These are phyloP conservation scores for Epizoanthus fatuus DNA, from an alignment of 92 coral and sea anemone genomes.

Conservation along the genomic window DNA sequence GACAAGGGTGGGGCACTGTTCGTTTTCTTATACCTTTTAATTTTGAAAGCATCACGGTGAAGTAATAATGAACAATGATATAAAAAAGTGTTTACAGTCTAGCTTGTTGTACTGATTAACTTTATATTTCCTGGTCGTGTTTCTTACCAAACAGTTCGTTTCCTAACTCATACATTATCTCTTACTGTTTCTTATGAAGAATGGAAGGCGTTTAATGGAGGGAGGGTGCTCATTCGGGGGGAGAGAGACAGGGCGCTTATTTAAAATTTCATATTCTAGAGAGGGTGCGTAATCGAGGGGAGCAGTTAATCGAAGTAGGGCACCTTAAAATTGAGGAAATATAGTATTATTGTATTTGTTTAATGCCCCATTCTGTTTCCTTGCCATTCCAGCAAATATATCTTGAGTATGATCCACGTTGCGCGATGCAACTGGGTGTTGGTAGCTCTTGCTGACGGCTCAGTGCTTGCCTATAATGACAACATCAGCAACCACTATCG, in stretches of 20 bases:
- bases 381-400: constrained; percentile 71
- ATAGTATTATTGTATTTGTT: background rate
- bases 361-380: background rate
- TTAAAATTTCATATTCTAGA: no score
- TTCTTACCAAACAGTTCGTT: no score
- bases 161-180: no score
- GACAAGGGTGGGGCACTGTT: no score
- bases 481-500: constrained; percentile 91
- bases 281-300: no score
- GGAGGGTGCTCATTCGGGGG: no score
- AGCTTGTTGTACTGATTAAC: background rate
- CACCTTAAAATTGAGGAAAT: no score
- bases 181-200: no score
- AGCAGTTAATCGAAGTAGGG: background rate
- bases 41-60: no score
- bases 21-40: no score
- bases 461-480: constrained; percentile 92
- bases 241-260: background rate
- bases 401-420: constrained; percentile 94
- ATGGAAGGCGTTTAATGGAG: no score
- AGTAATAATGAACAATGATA: no score
- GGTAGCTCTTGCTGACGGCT: constrained; percentile 93
- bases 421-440: constrained; percentile 97
- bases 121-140: background rate
- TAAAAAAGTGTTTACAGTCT: background rate